Conservation (phyloP, 2,888 invertebrate genomes). For the Chloroclysta siterata region DNA sequence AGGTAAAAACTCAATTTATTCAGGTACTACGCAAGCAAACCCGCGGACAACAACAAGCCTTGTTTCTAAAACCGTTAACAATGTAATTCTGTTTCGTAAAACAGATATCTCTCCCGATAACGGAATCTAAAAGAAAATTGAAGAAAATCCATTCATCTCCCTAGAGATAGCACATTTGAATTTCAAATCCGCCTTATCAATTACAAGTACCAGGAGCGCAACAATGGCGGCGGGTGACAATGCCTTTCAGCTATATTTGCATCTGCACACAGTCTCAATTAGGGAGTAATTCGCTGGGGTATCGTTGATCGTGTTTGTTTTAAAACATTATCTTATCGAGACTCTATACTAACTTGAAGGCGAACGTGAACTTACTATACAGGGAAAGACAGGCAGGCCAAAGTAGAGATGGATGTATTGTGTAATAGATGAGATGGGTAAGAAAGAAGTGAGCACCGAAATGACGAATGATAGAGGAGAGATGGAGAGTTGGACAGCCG, state of each 20-base stretch:
- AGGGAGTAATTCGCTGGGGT: constrained; percentile 53
- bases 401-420: too few species aligned
- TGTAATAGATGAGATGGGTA: too few species aligned
- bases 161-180: constrained; percentile 66
- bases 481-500: too few species aligned
- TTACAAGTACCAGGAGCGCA: constrained; percentile 72
- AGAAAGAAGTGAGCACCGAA: too few species aligned
- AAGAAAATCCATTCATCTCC: constrained; percentile 62
- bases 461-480: too few species aligned
- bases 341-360: too few species aligned
- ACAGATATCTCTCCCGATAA: constrained; percentile 45
- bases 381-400: too few species aligned
- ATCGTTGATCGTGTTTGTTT: constrained; percentile 2
- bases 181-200: constrained; percentile 83
- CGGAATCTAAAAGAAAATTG: constrained; percentile 49
- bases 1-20: background rate
- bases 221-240: constrained; percentile 64
- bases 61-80: background rate
- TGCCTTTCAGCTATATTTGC: constrained; percentile 76
- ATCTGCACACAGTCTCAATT: constrained; percentile 81
- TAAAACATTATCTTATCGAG: background rate
- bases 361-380: too few species aligned
- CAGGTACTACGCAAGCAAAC: background rate
- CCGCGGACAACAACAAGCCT: background rate
- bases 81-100: constrained; percentile 8